Evolutionary conservation across 2,113 vertebrate species (phyloP).

Genomic region (Shinisaurus crocodilurus): DNA sequence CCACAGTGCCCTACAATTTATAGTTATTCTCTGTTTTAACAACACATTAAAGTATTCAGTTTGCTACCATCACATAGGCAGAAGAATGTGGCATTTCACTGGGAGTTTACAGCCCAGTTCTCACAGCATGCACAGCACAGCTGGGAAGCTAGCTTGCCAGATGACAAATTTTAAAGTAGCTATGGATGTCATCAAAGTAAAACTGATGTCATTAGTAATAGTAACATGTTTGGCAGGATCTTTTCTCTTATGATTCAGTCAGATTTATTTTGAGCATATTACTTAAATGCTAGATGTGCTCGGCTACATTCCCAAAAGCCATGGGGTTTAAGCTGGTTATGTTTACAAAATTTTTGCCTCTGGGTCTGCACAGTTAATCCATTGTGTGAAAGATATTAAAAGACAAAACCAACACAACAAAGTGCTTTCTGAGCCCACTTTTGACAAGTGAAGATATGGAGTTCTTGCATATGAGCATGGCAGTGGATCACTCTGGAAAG

Average conservation of each 20-base stretch:
- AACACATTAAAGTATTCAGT: background rate
- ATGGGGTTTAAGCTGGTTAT: background rate
- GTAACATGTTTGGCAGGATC: slow-evolving; percentile 9
- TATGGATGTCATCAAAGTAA: background rate
- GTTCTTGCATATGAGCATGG: background rate
- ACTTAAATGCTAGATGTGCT: background rate
- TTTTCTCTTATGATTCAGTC: background rate
- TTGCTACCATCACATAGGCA: background rate
- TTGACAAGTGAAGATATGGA: background rate
- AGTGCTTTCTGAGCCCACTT: background rate
- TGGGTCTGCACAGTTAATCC: background rate
- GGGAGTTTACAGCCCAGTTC: background rate
- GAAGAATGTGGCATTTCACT: background rate
- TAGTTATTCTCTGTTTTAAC: background rate
- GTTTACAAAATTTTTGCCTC: slow-evolving; percentile 2
- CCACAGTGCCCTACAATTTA: background rate
- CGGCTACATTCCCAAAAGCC: background rate
- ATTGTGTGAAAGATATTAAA: slow-evolving; percentile 3
- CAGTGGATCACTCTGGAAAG: background rate
- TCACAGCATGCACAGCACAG: background rate
- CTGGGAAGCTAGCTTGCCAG: background rate
- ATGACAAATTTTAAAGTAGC: background rate
- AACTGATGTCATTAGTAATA: slow-evolving; percentile 17
- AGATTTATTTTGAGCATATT: slow-evolving; percentile 10
- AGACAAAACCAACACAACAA: slow-evolving; percentile 3